A percentile compares a stretch with the other conserved stretches of the same genome.
These are phyloP conservation scores for Pithys albifrons DNA, from an alignment of 2,113 vertebrate genomes.

Conservation along the genomic window DNA sequence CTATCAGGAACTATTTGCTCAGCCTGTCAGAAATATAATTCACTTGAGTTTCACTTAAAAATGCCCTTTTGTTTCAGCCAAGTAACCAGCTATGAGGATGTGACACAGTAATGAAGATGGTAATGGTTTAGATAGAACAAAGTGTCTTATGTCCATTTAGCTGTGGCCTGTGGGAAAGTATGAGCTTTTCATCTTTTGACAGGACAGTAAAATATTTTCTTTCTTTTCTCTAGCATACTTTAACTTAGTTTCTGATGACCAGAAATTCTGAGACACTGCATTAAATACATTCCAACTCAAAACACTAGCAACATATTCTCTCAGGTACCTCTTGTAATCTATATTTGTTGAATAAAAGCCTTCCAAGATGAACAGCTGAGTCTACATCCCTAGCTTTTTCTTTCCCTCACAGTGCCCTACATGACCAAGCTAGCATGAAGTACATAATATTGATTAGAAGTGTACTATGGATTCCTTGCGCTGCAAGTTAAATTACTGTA, in stretches of 20 bases:
- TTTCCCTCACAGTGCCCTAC: conserved; percentile 12
- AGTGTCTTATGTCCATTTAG: neutral
- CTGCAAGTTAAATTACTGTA: conserved; percentile 59
- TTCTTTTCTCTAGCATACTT: neutral
- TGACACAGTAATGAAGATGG: neutral
- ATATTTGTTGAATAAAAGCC: conserved; percentile 48
- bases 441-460: conserved; percentile 65
- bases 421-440: conserved; percentile 60
- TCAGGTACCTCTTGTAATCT: neutral
- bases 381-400: neutral
- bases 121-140: neutral
- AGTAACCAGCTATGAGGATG: neutral
- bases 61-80: neutral
- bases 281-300: neutral
- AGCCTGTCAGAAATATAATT: neutral
- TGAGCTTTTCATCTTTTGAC: neutral
- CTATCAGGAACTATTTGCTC: neutral
- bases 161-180: neutral
- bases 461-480: conserved; percentile 10
- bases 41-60: neutral
- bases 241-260: neutral
- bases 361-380: conserved; percentile 45
- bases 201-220: neutral
- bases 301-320: neutral
- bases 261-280: neutral